Evolutionary conservation across 2,888 invertebrate genomes (phyloP).

Genomic region (Orchesellides sinensis): DNA sequence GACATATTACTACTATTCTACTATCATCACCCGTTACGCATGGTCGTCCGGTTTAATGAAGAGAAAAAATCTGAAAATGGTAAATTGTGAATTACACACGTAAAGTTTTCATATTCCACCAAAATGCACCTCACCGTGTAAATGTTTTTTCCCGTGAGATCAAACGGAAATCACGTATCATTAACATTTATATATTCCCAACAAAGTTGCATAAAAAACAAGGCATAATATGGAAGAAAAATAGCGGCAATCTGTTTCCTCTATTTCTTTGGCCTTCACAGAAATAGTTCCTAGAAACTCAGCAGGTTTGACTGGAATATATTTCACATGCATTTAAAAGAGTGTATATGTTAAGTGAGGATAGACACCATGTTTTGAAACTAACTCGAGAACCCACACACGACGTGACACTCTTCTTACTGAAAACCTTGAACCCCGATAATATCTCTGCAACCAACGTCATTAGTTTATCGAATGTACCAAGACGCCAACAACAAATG

Average conservation of each 20-base stretch:
- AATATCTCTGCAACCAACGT: not conserved
- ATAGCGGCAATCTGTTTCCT: constrained; percentile 19
- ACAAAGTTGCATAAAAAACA: constrained; percentile 20
- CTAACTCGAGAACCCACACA: constrained; percentile 1
- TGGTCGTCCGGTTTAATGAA: constrained; percentile 22
- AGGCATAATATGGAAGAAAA: constrained; percentile 14
- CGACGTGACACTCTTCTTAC: not conserved
- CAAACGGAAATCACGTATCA: constrained; percentile 59
- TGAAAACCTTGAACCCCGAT: constrained; percentile 3
- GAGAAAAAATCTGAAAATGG: constrained; percentile 14
- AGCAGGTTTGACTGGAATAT: not conserved
- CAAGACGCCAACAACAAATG: not conserved
- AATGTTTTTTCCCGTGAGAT: constrained; percentile 53
- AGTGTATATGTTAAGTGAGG: too few species aligned
- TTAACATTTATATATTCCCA: constrained; percentile 44
- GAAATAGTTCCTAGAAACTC: not conserved
- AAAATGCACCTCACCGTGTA: not conserved
- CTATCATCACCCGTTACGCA: not conserved
- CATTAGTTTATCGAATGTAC: too few species aligned
- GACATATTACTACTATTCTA: too few species aligned
- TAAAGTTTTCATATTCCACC: not conserved
- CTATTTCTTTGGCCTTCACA: not conserved
- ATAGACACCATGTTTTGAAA: too few species aligned
- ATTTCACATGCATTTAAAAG: not conserved
- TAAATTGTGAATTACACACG: not conserved